Evolutionary conservation across 1,140 invertebrate species (phyloP).

Genomic region (Drosophila dunni): DNA sequence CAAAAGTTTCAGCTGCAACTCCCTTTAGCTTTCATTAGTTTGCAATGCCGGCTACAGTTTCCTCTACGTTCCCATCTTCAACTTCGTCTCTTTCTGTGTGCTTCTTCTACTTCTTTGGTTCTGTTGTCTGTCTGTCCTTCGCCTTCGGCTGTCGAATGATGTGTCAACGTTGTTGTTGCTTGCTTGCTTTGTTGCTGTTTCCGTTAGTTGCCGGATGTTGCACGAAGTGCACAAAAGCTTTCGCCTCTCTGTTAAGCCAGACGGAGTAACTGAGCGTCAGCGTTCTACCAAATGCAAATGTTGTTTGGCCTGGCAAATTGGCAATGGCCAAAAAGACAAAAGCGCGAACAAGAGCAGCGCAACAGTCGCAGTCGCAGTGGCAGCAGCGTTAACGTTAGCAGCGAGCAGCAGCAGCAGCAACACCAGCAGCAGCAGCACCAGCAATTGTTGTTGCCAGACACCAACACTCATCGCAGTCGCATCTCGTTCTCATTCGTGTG

Average conservation of each 20-base stretch:
- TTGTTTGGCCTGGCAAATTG: conserved; percentile 50
- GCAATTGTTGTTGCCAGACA: conserved; percentile 32
- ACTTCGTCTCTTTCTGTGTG: background rate
- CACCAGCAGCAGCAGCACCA: conserved; percentile 17
- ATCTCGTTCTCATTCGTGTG: conserved; percentile 70
- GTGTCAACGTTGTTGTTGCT: conserved; percentile 14
- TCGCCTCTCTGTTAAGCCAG: conserved; percentile 42
- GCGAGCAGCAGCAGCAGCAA: conserved; percentile 27
- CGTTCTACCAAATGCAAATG: conserved; percentile 38
- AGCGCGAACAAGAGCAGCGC: conserved; percentile 38
- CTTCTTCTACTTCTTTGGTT: conserved; percentile 13
- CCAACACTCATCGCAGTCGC: conserved; percentile 42
- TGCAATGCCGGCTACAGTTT: background rate
- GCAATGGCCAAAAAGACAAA: conserved; percentile 45
- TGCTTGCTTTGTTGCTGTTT: conserved; percentile 8
- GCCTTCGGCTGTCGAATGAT: conserved; percentile 23
- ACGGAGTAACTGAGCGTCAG: conserved; percentile 19
- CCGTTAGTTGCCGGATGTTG: conserved; percentile 53
- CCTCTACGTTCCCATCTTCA: background rate
- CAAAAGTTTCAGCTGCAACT: conserved; percentile 8
- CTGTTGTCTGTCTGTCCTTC: conserved; percentile 26
- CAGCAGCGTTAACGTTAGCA: background rate
- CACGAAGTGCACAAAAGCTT: conserved; percentile 57
- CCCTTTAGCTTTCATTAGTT: conserved; percentile 32
- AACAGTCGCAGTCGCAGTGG: conserved; percentile 27